These are phyloP conservation scores for Heptranchias perlo DNA, from an alignment of 2,113 vertebrate genomes.

Conservation along the genomic window DNA sequence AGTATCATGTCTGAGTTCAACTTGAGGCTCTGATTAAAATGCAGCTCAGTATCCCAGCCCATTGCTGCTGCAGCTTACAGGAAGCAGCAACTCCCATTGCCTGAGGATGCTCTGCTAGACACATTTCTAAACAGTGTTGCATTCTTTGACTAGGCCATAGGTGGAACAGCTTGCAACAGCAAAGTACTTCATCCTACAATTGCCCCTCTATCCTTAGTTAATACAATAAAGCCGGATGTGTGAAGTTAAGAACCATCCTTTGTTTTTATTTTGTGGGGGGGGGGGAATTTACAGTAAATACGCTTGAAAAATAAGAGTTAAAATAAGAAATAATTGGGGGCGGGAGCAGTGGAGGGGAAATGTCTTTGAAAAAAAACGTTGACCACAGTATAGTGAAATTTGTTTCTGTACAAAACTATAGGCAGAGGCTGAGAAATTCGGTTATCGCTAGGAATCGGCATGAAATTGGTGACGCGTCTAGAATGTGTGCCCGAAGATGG, in stretches of 20 bases:
- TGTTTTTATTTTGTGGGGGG: neutral
- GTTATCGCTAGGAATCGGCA: neutral
- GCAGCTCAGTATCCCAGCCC: neutral
- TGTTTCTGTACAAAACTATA: too few relatives aligned
- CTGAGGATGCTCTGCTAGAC: neutral
- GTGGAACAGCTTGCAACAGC: neutral
- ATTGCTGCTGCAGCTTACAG: neutral
- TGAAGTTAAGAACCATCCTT: neutral
- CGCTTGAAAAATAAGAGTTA: neutral
- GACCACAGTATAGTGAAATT: too few relatives aligned
- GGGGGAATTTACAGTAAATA: neutral
- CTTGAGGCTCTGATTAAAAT: neutral
- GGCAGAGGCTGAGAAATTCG: too few relatives aligned
- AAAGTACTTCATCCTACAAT: neutral
- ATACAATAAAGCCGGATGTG: neutral
- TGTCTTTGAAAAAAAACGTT: too few relatives aligned
- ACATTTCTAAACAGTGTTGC: neutral
- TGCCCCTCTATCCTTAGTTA: neutral
- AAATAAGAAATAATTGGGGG: neutral
- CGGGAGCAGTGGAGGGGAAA: neutral
- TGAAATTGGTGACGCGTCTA: neutral
- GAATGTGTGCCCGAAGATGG: neutral
- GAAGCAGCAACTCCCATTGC: neutral
- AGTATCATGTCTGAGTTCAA: neutral
- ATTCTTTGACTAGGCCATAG: neutral